These are phyloP conservation scores for Drosophila siamana DNA, from an alignment of 2,888 invertebrate species.

Conservation along the genomic window DNA sequence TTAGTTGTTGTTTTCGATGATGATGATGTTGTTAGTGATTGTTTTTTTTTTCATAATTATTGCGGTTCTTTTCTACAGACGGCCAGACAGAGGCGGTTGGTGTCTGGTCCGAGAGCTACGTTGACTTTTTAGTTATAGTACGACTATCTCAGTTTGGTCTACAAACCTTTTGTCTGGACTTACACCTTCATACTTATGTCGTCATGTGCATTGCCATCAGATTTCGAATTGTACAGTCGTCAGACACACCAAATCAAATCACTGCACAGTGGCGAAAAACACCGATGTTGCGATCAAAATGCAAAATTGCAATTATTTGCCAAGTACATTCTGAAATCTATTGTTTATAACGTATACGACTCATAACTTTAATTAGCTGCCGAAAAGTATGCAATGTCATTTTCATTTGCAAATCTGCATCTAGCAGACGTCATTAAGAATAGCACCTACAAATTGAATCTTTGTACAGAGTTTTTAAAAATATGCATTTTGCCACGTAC, in stretches of 20 bases:
- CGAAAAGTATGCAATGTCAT: slow-evolving; percentile 1
- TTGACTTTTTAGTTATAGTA: slow-evolving; percentile 34
- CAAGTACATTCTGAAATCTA: neutral
- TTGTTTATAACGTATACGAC: neutral
- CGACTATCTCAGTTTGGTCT: slow-evolving; percentile 55
- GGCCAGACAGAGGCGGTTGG: slow-evolving; percentile 42
- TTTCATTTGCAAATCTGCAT: neutral
- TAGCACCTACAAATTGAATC: neutral
- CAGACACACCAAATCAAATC: slow-evolving; percentile 40
- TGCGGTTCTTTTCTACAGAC: slow-evolving; percentile 49
- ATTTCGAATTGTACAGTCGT: slow-evolving; percentile 39
- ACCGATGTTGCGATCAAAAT: slow-evolving; percentile 33
- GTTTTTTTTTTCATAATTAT: slow-evolving; percentile 20
- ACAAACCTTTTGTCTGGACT: slow-evolving; percentile 71
- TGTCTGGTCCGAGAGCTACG: slow-evolving; percentile 57
- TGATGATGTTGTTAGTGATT: slow-evolving; percentile 42
- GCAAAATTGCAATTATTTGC: neutral
- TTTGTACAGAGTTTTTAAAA: too few relatives aligned
- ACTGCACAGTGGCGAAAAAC: slow-evolving; percentile 59
- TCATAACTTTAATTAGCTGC: neutral
- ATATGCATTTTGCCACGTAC: too few relatives aligned
- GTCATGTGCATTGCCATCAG: slow-evolving; percentile 36
- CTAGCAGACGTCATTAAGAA: neutral
- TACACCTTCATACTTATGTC: slow-evolving; percentile 28
- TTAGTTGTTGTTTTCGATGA: slow-evolving; percentile 45